Base-by-base conservation (phyloP, 2,888 invertebrate genomes). In the Cerastoderma edule region DNA sequence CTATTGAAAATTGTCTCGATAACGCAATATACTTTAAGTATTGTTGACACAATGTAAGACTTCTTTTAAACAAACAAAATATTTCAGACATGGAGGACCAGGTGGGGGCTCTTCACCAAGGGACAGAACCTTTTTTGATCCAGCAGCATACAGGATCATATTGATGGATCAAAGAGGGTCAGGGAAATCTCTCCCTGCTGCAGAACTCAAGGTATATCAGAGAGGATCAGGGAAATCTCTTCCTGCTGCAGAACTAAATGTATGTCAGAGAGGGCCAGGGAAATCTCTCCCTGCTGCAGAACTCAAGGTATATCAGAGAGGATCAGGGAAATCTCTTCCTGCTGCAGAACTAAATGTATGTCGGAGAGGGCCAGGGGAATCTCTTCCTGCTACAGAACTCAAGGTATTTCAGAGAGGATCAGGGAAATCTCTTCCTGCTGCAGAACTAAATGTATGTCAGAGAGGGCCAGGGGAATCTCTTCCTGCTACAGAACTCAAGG, bases 111-210 rank as follows among this genome's bases (percentile, higher is more conserved):
- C 72, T 27, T 69, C 48, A 56, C 75, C 82, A 2, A 78, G 75
- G 27, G 89, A 90, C 67, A 72, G 89, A 54, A 72, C 88, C 24
- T 91, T 85, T 68, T 91, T 91, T 84, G 90, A 91, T 64, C 90
- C 91, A 13, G 60, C 72, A 10, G 84, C 78, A 3, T 91, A 91
- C 81, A 75, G 89, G 33, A 87, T 90, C 56, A 85, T 91, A 22
- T 65, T 91, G 39, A 80, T 90, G 74, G 90, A 91, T 72, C 91
- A 91, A 74, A 76, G 91, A 71, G 91, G 91, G 35, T 79, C 88
- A 22, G 91, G 91, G 19, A 86, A 89, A 67, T 91, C 90, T 16
- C 83, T 71, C 16, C 90, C 90, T n/a, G 48, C 88, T 24, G 91
- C 66, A 32, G 66, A 66, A 33, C 53, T 66, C 1, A 66, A 66